Evolutionary conservation across 2,113 vertebrate genomes (phyloP).

Genomic region (Falcunculus frontatus): DNA sequence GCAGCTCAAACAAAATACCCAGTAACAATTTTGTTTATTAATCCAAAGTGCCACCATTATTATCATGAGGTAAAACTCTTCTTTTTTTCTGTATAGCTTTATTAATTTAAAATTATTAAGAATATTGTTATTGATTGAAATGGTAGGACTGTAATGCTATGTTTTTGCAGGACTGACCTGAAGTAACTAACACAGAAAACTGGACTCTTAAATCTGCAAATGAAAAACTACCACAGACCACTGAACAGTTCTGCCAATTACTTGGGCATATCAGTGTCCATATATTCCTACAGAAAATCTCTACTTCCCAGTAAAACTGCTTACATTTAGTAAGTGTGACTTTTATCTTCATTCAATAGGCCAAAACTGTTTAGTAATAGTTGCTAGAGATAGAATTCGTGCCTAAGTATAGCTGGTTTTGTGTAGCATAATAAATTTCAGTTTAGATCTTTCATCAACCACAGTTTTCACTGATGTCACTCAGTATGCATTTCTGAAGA

Average conservation of each 20-base stretch:
- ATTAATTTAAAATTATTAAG: background rate
- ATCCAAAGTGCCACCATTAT: background rate
- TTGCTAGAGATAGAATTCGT: background rate
- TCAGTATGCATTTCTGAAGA: background rate
- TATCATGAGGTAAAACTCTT: background rate
- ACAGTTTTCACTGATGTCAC: background rate
- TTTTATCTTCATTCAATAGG: background rate
- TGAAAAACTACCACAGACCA: background rate
- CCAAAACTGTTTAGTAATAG: background rate
- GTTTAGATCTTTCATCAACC: background rate
- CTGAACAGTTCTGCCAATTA: background rate
- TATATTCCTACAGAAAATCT: background rate
- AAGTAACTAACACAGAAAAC: background rate
- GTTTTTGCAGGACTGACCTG: background rate
- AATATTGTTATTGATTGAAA: background rate
- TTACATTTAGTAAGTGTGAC: background rate
- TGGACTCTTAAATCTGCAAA: background rate
- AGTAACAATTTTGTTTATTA: background rate
- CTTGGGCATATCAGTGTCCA: background rate
- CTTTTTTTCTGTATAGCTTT: background rate
- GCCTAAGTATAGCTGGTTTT: background rate
- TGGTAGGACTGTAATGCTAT: background rate
- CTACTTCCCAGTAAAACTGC: background rate
- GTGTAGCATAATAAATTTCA: background rate
- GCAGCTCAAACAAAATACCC: background rate